A percentile compares a stretch with the other conserved stretches of the same genome.
Evolutionary conservation across 2,797 vertebrate species (phyloP).

Genomic region (Sebastes cheni): DNA sequence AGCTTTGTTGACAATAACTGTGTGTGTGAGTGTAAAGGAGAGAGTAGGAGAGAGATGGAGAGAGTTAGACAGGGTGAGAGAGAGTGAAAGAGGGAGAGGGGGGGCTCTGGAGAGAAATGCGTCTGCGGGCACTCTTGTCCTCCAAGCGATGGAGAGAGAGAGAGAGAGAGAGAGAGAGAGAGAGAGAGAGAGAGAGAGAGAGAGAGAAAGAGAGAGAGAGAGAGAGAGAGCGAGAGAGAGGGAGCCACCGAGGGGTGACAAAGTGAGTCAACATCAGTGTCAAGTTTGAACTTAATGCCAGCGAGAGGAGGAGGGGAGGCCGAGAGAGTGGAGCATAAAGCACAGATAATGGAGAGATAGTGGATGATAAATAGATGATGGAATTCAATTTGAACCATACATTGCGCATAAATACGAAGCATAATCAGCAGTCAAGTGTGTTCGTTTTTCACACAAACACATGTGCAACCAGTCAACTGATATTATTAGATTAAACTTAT

Average conservation of each 20-base stretch:
- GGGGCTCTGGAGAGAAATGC: constrained; percentile 80
- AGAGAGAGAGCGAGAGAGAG: constrained; percentile 41
- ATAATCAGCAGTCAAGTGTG: constrained; percentile 11
- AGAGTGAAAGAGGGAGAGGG: constrained; percentile 70
- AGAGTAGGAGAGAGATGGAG: constrained; percentile 73
- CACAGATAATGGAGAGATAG: constrained; percentile 79
- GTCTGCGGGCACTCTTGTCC: constrained; percentile 84
- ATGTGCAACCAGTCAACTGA: constrained; percentile 1
- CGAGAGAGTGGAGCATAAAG: constrained; percentile 74
- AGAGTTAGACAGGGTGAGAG: constrained; percentile 78
- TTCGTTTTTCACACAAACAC: constrained; percentile 8
- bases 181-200: constrained; percentile 48
- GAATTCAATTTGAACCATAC: constrained; percentile 62
- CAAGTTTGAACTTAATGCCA: constrained; percentile 89
- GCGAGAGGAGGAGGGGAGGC: constrained; percentile 79
- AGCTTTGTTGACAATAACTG: constrained; percentile 82
- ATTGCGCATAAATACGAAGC: constrained; percentile 51
- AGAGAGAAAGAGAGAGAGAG: constrained; percentile 62
- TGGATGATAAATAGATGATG: constrained; percentile 73
- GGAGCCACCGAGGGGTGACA: constrained; percentile 83
- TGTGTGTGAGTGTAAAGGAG: constrained; percentile 64
- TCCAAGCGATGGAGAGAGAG: constrained; percentile 74
- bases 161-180: constrained; percentile 42
- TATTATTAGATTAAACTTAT: neutral
- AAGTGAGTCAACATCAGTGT: constrained; percentile 88